These are phyloP conservation scores for Drosophila truncata DNA, from an alignment of 1,140 invertebrate genomes.

Conservation along the genomic window DNA sequence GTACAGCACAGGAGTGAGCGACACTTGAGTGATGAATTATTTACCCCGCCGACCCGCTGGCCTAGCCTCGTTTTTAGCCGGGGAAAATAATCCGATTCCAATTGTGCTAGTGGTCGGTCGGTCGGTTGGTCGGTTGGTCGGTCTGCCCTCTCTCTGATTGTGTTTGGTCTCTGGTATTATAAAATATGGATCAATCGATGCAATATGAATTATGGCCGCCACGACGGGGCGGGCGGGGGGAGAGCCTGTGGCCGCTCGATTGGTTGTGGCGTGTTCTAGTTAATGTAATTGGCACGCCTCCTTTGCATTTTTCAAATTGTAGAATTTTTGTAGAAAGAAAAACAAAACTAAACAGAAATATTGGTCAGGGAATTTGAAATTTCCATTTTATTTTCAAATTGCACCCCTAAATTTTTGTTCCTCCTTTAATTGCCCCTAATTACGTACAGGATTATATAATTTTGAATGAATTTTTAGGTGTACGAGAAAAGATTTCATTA, in stretches of 20 bases:
- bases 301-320: conserved; percentile 21
- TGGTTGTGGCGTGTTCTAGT: conserved; percentile 53
- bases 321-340: conserved; percentile 2
- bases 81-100: conserved; percentile 64
- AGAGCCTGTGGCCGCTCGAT: conserved; percentile 10
- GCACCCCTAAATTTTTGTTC: not conserved
- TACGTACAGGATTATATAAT: conserved; percentile 10
- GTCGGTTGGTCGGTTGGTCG: not conserved
- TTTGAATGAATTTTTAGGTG: conserved; percentile 8
- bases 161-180: conserved; percentile 32
- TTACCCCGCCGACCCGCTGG: conserved; percentile 17
- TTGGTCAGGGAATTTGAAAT: not conserved
- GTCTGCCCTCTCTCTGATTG: conserved; percentile 27
- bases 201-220: conserved; percentile 53
- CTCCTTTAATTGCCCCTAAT: conserved; percentile 7
- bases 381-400: not conserved
- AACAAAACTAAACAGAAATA: not conserved
- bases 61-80: conserved; percentile 19
- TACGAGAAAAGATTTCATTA: conserved; percentile 22
- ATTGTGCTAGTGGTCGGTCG: conserved; percentile 11
- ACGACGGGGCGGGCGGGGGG: not conserved
- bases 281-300: conserved; percentile 63
- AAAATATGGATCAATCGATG: conserved; percentile 72
- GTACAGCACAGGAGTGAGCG: conserved; percentile 9
- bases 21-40: conserved; percentile 53